Evolutionary conservation across 2,888 invertebrate species (phyloP), one percentile per base, ranked within the genome.

Genomic region (Sesamia inferens): DNA sequence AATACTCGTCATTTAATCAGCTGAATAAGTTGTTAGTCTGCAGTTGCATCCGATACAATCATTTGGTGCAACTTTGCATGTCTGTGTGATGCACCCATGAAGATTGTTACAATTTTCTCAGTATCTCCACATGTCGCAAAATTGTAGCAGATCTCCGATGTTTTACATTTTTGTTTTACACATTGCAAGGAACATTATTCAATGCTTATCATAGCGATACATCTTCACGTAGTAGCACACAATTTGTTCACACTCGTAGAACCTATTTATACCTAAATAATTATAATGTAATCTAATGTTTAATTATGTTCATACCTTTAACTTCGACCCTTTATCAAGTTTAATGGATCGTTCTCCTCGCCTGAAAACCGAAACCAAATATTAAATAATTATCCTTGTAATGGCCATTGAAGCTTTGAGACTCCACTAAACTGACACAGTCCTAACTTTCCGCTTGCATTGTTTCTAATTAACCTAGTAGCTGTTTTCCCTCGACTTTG

Each of bases 401-500:
- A 94, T 93, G 93, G 82, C 82, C 82, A 85, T 82, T 80, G 64
- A 88, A 88, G 92, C 94, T 94, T 93, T 87, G 80, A 84, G 83
- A 90, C 87, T 92, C 89, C 87, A 88, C 92, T 91, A 89, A 90
- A 93, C 92, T 91, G 90, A 92, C 92, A 89, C 89, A 83, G 85
- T 88, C 82, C 94, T 95, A 95, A 95, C 93, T 81, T 91, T 94
- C 92, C 91, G 95, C 95, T 93, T 94, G 95, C 94, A 93, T 93
- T 90, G 91, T 94, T 95, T 94, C 93, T 87, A 90, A 89, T 93
- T 95, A 96, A 96, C 96, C 92, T 90, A 88, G 95, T 93, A 94
- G 95, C 93, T 93, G 94, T 95, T 95, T 95, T 96, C 96, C 95
- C 94, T 95, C 94, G 92, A 96, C 94, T 96, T 95, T 96, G 96